Percentiles rank a stretch among this genome's conserved stretches.
phyloP scores from a whole-genome alignment of 2,888 invertebrate species.

The Cheilosia variabilis region DNA sequence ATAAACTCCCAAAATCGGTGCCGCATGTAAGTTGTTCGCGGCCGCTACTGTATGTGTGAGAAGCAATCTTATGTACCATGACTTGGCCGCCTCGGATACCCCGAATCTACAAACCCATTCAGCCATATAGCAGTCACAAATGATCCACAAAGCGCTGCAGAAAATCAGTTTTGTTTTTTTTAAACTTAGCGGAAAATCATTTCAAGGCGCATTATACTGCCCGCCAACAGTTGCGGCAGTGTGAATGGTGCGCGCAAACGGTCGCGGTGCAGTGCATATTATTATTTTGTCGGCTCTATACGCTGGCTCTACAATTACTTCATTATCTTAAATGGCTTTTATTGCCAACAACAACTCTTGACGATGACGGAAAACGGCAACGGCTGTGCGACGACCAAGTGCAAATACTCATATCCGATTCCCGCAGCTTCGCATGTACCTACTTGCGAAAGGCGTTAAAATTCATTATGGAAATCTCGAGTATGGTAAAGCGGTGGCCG shows the following conservation, averaged over 20 bases:
- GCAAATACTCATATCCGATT: slow-evolving; percentile 74
- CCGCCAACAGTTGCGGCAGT: slow-evolving; percentile 2
- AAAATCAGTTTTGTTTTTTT: slow-evolving; percentile 54
- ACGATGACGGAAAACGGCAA: slow-evolving; percentile 70
- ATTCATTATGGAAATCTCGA: slow-evolving; percentile 73
- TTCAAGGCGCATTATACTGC: slow-evolving; percentile 65
- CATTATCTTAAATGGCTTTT: slow-evolving; percentile 75
- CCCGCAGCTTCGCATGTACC: slow-evolving; percentile 51
- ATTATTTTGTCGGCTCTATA: slow-evolving; percentile 61
- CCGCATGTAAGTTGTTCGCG: no score
- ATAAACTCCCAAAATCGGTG: no score
- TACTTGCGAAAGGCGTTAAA: slow-evolving; percentile 75
- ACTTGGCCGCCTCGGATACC: slow-evolving; percentile 35
- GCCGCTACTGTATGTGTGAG: slow-evolving; percentile 28
- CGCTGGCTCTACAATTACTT: slow-evolving; percentile 71
- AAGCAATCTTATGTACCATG: slow-evolving; percentile 41
- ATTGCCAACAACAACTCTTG: slow-evolving; percentile 71
- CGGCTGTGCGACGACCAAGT: slow-evolving; percentile 46
- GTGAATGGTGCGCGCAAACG: slow-evolving; percentile 6
- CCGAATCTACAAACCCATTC: background rate
- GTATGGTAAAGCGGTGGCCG: slow-evolving; percentile 24
- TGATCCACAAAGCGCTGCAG: slow-evolving; percentile 66
- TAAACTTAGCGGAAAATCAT: slow-evolving; percentile 74
- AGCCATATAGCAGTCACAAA: slow-evolving; percentile 34
- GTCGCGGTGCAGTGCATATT: slow-evolving; percentile 55